Percentiles rank a stretch among this genome's conserved stretches.
Conservation (phyloP, 2,797 vertebrate genomes). For the Thripadectes ignobilis region DNA sequence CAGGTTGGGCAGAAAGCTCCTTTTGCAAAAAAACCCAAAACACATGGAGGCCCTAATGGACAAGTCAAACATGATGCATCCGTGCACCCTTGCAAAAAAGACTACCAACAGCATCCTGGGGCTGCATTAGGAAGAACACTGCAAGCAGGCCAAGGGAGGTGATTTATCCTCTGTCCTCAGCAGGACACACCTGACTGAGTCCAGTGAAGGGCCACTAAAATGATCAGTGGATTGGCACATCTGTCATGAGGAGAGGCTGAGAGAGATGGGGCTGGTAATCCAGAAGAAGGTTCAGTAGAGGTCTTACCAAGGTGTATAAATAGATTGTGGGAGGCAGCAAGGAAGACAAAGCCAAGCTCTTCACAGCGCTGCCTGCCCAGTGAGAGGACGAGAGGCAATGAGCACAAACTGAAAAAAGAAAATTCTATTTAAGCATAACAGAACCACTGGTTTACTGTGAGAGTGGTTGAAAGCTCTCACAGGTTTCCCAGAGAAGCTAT, state of each 20-base stretch:
- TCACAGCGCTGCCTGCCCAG: background rate
- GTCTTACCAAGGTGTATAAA: background rate
- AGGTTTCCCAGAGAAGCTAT: background rate
- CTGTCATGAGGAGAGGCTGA: background rate
- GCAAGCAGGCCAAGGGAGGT: background rate
- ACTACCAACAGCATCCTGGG: background rate
- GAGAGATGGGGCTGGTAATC: background rate
- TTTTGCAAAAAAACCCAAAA: background rate
- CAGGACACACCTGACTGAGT: background rate
- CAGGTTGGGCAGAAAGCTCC: background rate
- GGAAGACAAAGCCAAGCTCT: background rate
- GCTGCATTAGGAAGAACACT: background rate
- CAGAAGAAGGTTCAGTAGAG: background rate
- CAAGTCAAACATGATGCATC: background rate
- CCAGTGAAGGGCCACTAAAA: background rate
- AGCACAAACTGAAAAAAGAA: background rate
- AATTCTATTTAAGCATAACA: background rate
- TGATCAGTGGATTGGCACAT: background rate
- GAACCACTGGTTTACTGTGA: background rate
- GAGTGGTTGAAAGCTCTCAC: background rate
- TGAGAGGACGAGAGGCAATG: fast-evolving
- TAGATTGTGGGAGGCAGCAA: background rate
- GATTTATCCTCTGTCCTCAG: background rate
- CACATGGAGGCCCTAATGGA: background rate
- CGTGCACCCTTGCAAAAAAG: background rate